Percentiles rank a stretch among this genome's conserved stretches.
phyloP scores from a whole-genome alignment of 2,113 vertebrate genomes.

The Callopanchax toddi region DNA sequence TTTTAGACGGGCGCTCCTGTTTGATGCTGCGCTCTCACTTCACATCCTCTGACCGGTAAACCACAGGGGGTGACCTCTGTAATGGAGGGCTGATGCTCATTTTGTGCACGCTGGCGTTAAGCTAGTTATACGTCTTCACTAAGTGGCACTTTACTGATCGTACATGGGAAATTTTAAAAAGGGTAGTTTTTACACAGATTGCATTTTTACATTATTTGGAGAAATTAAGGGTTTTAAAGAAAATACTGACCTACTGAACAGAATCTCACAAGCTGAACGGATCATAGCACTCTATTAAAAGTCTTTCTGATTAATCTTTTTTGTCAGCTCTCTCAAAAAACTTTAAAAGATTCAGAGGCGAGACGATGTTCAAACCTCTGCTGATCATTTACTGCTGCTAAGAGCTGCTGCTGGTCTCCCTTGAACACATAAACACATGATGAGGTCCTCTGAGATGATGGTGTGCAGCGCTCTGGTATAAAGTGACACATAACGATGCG shows the following conservation, averaged over 20 bases:
- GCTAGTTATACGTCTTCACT: constrained; percentile 39
- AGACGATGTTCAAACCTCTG: neutral
- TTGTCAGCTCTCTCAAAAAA: no score
- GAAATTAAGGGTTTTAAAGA: no score
- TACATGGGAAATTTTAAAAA: constrained; percentile 1
- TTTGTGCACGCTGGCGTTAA: constrained; percentile 13
- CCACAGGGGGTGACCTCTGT: constrained; percentile 22
- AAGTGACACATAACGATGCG: constrained; percentile 21
- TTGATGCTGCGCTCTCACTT: constrained; percentile 62
- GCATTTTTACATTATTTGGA: no score
- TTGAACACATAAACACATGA: neutral
- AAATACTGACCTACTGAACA: no score
- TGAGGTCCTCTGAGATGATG: neutral
- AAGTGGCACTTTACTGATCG: constrained; percentile 14
- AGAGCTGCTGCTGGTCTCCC: neutral
- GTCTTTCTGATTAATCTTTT: no score
- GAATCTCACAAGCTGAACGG: no score
- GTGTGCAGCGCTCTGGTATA: neutral
- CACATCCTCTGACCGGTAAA: constrained; percentile 44
- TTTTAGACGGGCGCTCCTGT: constrained; percentile 56
- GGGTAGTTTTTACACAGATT: no score
- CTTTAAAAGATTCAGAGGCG: no score
- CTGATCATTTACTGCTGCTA: neutral
- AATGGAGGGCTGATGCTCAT: constrained; percentile 24
- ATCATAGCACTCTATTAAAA: no score